Evolutionary conservation across 2,888 invertebrate genomes (phyloP).

Genomic region (Meganola albula): DNA sequence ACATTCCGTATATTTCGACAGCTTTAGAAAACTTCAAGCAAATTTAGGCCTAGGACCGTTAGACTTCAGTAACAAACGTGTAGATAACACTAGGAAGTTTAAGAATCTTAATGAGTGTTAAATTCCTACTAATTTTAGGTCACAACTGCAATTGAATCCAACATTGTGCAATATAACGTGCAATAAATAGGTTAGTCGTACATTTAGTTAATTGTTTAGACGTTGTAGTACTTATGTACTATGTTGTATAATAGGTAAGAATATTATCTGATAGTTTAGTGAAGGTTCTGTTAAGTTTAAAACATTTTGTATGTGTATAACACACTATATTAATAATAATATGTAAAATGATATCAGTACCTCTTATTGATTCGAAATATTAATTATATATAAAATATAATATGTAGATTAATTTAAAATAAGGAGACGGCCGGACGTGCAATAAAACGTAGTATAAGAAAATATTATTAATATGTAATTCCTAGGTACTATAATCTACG

Average conservation of each 20-base stretch:
- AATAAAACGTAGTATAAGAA: constrained; percentile 64
- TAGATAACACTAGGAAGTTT: constrained; percentile 35
- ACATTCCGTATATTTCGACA: constrained; percentile 90
- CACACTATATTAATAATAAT: constrained; percentile 13
- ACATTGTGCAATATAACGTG: constrained; percentile 53
- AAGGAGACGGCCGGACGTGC: constrained; percentile 71
- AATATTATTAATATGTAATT: constrained; percentile 10
- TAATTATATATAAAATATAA: constrained; percentile 17
- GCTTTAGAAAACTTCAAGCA: constrained; percentile 74
- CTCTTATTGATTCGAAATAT: constrained; percentile 28
- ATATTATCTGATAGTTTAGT: too few species aligned
- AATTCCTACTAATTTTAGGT: constrained; percentile 29
- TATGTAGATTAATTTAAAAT: constrained; percentile 20
- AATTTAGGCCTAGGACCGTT: constrained; percentile 42
- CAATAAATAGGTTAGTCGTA: constrained; percentile 40
- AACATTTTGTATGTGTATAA: constrained; percentile 15
- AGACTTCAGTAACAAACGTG: constrained; percentile 35
- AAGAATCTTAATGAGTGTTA: constrained; percentile 31
- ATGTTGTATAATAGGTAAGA: too few species aligned
- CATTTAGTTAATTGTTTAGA: too few species aligned
- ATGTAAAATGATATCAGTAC: constrained; percentile 15
- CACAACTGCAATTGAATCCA: constrained; percentile 39
- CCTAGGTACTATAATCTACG: background rate
- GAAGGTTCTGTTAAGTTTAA: too few species aligned
- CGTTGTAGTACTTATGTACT: too few species aligned